phyloP scores from a whole-genome alignment of 2,888 invertebrate genomes.

The Synanthedon tipuliformis region DNA sequence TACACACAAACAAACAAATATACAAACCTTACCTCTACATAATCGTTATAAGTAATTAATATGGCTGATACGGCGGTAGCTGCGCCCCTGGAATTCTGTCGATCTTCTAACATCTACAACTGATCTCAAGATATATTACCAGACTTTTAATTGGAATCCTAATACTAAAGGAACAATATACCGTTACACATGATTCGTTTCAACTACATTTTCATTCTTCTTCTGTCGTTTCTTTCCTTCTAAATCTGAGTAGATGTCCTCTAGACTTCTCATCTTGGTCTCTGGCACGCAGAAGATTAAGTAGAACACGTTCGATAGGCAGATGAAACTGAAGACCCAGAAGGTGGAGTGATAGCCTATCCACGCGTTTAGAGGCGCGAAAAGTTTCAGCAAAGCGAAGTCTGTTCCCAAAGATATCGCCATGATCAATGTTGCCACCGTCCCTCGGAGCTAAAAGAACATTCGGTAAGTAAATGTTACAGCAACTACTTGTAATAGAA shows the following conservation, averaged over 20 bases:
- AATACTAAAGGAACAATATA: slow-evolving; percentile 1
- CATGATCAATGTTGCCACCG: slow-evolving; percentile 55
- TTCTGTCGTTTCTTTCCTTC: slow-evolving; percentile 63
- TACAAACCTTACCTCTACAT: no score
- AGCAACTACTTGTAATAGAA: no score
- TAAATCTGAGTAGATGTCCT: slow-evolving; percentile 89
- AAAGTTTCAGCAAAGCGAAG: slow-evolving; percentile 86
- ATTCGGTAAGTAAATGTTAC: background rate
- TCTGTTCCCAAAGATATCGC: slow-evolving; percentile 82
- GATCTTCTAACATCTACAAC: no score
- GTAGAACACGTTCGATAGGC: slow-evolving; percentile 82
- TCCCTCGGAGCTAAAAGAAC: slow-evolving; percentile 44
- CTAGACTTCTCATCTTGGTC: slow-evolving; percentile 89
- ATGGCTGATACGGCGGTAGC: no score
- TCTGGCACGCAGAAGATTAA: slow-evolving; percentile 90
- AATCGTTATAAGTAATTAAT: no score
- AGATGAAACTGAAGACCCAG: slow-evolving; percentile 83
- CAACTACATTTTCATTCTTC: slow-evolving; percentile 24
- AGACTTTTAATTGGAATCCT: background rate
- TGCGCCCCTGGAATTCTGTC: no score
- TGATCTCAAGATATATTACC: no score
- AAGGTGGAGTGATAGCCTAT: slow-evolving; percentile 83
- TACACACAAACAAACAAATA: no score
- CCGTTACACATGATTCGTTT: slow-evolving; percentile 29
- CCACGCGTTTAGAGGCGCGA: slow-evolving; percentile 73